Base-by-base conservation (phyloP, 2,113 vertebrate genomes). In the Hiodon alosoides region DNA sequence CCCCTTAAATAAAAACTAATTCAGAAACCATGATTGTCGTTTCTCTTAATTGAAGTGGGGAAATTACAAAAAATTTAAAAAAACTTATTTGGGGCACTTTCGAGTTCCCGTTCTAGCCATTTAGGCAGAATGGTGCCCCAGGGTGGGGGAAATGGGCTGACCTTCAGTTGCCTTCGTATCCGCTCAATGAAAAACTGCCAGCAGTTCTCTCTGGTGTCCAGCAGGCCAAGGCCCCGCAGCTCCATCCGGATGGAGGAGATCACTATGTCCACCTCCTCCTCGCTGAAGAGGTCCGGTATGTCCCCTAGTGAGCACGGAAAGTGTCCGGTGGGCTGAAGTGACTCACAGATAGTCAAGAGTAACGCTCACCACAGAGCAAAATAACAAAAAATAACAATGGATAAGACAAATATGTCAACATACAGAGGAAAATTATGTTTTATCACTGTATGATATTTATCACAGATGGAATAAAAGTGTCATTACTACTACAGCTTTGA, bases 111-210 rank as follows among this genome's bases (percentile, higher is more conserved):
- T 31, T 31, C 31, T 31, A 31, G 31, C 31, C 31, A 31, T 31
- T 31, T 31, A 31, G 31, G 16, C 11, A 61, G 64, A 47, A 47
- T 6, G 10, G 64, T 47, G 9, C 31, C 9, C 14, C 65, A n/a
- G 13, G 65, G 46, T 67, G 65, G 5, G 4, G 17, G 46, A 46
- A 10, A 3, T 8, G 9, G 8, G 7, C 68, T 82, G 74, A 94
- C 88, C 83, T 93, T 94, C 71, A 94, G 88, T 73, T 93, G 88
- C 69, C 89, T 84, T 77, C 83, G 88, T 83, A 93, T 92, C 77
- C 92, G 79, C 4, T 92, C 91, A 72, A 91, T 92, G 78, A 94
- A 96, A 86, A 90, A 91, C 72, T 85, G 85, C 86, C 86, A 90
- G 81, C 74, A 87, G 79, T 90, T 94, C 77, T 94, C 90, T 81